Evolutionary conservation across 2,113 vertebrate species (phyloP), one percentile per base, ranked within the genome.

Genomic region (Amphiprion ocellaris): DNA sequence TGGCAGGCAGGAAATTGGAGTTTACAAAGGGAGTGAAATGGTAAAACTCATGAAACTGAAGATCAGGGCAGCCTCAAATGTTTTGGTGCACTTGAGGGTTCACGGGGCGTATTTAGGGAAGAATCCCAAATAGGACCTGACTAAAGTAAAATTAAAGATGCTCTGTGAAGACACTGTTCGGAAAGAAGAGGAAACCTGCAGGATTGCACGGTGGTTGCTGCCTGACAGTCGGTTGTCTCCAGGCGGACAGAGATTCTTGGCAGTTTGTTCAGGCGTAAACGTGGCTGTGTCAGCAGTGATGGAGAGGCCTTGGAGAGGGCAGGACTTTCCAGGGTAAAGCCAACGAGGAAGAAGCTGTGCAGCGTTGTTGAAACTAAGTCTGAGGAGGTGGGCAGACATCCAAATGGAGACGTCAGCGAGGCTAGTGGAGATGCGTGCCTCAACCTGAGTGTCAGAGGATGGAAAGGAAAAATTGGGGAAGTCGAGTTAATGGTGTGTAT

Each of bases 271-370:
- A 69, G 74, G 33, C 79, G 77, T 63, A 76, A 90, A 86, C 69
- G 82, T 64, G 77, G 67, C 72, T 67, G 60, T 88, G 86, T 85
- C 80, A 74, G 82, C 68, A 24, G 75, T 82, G 82, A 87, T 82
- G 77, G 86, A 88, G 71, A 86, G 81, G 82, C 82, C 80, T 85
- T 82, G 77, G 86, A 88, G 71, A 86, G 81, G 82, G 84, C 80
- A 89, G 64, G 80, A 87, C 78, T 90, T 87, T 87, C 82, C 82
- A 87, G 56, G 52, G 56, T 65, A 21, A 82, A 69, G 49, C 1
- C 26, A 3, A 26, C 26, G 26, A 60, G 37, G 49, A 23, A 69
- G 78, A 73, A 85, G 67, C 61, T 60, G 67, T 5, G 14, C 78
- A 52, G 79, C 16, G 72, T 86, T 85, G 86, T 90, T 83, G 82